Base-by-base conservation (phyloP, 2,113 vertebrate species). In the Lagopus leucura region DNA sequence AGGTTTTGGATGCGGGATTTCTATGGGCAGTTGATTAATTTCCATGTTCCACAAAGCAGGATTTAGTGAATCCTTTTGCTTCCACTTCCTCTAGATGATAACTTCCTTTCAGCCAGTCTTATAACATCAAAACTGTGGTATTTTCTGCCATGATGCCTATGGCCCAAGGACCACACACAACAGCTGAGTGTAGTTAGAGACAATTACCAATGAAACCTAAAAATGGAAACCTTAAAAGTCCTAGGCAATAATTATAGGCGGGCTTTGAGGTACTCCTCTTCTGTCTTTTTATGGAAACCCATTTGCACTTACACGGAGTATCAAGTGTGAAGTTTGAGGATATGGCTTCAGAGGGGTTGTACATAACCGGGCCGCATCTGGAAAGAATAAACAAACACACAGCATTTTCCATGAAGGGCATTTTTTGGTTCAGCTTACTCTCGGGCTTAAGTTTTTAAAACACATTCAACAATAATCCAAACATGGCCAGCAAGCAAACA, bases 41-140 rank as follows among this genome's bases (percentile, higher is more conserved):
- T 45, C 19, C 15, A 0, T 8, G 34, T 52, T 77, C 32, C 18
- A 18, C 27, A 66, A 14, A 1, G 8, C 4, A 70, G 5, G 20
- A 38, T 63, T 86, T 22, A 48, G n/a, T 84, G 19, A 5, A 32
- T 43, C 11, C 76, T 30, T 61, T 66, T 11, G 14, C 27, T 13
- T 63, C 13, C 20, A 25, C 48, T 25, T 61, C 9, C 6, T 19
- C 30, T n/a, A 3, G 64, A 58, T 19, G 64, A 58, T 21, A 42
- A 30, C 8, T 43, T 34, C 20, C 11, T 21, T 52, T 74, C 19
- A 78, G 45, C 8, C 14, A 80, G 60, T 15, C 19, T 16, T 27
- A 38, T 6, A 5, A 52, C 11, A 34, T 11, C 11, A 73, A 52
- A 8, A 36, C 19, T 20, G 21, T 43, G 55, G 63, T 13, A 9